Base-by-base conservation (phyloP, 2,797 vertebrate species). In the Xenopus petersii region DNA sequence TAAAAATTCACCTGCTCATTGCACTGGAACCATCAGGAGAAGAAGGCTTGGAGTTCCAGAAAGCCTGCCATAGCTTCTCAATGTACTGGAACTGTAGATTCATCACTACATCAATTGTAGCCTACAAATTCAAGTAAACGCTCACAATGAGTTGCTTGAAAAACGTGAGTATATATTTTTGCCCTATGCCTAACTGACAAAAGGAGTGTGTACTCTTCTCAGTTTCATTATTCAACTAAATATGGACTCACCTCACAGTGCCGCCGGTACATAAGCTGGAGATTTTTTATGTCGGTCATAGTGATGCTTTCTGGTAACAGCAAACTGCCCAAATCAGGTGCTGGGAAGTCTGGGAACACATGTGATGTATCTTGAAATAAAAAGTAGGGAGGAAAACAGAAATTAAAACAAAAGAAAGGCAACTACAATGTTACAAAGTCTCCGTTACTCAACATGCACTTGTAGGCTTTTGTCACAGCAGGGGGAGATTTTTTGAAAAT, bases 81-180 rank as follows among this genome's bases (percentile, higher is more conserved):
- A 99, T 95, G 79, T 92, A 98, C 83, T 98, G 95, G 69, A 98
- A 98, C 86, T 99, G 97, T 21, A 99, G 94, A 85, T 95, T 97
- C 94, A 96, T 95, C 79, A 98, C 96, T 1, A 98, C 95, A 7
- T 98, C 96, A 78, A 98, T 54, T 74, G 95, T 99, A 15, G 95
- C 96, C 97, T 98, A 82, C 59, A 79, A 81, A 64, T 56, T 56
- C 13, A 51, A 15, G 15, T 51, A 12, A 51, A 15, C 49, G 2
- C 48, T 49, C 10, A 11, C 11, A 51, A 51, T 12, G 3, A 51
- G 10, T 12, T 4, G 6, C 3, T 51, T 51, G 49, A 42, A 36
- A 6, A 36, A 42, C 36, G 0, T 5, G 5, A 42, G 36, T 42
- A 42, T 5, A 42, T 7, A 42, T 42, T 42, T 42, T 42, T 6